phyloP scores from a whole-genome alignment of 2,113 vertebrate genomes.

The Centropristis striata region DNA sequence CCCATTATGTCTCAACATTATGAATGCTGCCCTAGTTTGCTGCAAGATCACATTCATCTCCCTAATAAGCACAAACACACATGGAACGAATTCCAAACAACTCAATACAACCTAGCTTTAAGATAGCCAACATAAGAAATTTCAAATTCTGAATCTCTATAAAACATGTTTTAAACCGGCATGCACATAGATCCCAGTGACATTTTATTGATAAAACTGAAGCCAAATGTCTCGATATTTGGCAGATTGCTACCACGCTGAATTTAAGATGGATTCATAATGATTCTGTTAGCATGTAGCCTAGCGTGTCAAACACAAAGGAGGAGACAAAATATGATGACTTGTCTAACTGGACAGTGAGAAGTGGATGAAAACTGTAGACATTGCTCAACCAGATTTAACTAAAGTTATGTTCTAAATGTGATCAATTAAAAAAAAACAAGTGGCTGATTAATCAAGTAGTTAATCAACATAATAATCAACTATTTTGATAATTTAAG shows the following conservation, averaged over 20 bases:
- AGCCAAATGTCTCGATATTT: neutral
- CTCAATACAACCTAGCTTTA: too few relatives aligned
- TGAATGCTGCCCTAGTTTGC: neutral
- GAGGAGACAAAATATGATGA: neutral
- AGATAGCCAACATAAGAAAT: too few relatives aligned
- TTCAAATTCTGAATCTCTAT: neutral
- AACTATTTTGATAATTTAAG: neutral
- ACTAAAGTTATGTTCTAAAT: too few relatives aligned
- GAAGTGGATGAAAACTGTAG: neutral
- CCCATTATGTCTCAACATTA: neutral
- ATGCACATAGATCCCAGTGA: neutral
- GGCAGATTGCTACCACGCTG: neutral
- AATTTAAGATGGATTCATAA: neutral
- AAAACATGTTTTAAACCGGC: neutral
- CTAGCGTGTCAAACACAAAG: neutral
- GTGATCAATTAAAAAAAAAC: neutral
- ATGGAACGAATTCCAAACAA: neutral
- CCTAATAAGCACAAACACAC: neutral
- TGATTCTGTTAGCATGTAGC: neutral
- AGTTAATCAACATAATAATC: too few relatives aligned
- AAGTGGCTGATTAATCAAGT: neutral
- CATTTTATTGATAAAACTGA: neutral
- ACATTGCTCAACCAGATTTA: neutral
- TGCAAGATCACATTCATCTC: slow-evolving; percentile 8
- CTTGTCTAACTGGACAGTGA: neutral